Conservation (phyloP, 2,797 vertebrate species). For the Brachymystax lenok region DNA sequence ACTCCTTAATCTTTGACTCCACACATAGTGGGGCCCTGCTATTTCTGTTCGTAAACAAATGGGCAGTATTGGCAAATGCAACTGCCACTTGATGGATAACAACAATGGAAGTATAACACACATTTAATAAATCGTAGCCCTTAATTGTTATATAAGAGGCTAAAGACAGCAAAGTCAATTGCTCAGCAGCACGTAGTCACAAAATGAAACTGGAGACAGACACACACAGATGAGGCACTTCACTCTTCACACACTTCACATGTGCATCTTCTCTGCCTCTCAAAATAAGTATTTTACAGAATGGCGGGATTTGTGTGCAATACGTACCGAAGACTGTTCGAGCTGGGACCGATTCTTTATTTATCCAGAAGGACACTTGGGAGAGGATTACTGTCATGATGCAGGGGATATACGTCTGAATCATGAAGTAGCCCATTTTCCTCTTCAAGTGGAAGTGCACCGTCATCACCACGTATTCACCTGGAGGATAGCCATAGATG, state of each 20-base stretch:
- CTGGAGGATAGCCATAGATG: constrained; percentile 65
- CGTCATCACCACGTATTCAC: constrained; percentile 99
- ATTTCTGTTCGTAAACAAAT: background rate
- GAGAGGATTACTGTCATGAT: constrained; percentile 99
- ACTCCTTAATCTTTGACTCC: background rate
- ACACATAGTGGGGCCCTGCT: background rate
- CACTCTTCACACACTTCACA: background rate
- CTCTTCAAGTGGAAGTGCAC: constrained; percentile 95
- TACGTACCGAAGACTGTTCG: constrained; percentile 96
- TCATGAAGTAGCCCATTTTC: constrained; percentile 99
- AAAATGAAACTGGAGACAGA: background rate
- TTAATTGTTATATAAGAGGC: background rate
- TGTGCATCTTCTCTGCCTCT: background rate
- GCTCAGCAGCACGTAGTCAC: background rate
- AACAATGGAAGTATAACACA: constrained; percentile 12
- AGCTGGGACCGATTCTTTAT: constrained; percentile 98
- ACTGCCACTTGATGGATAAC: background rate
- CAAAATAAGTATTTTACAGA: background rate
- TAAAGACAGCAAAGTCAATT: background rate
- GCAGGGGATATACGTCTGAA: constrained; percentile 98
- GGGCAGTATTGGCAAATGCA: background rate
- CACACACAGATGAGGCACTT: background rate
- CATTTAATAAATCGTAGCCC: constrained; percentile 1
- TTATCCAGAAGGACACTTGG: constrained; percentile 99
- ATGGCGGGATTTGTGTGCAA: constrained; percentile 8